Percentiles rank a stretch among this genome's conserved stretches.
These are phyloP conservation scores for Dusona sp. DNA, from an alignment of 2,888 invertebrate genomes.

Conservation along the genomic window DNA sequence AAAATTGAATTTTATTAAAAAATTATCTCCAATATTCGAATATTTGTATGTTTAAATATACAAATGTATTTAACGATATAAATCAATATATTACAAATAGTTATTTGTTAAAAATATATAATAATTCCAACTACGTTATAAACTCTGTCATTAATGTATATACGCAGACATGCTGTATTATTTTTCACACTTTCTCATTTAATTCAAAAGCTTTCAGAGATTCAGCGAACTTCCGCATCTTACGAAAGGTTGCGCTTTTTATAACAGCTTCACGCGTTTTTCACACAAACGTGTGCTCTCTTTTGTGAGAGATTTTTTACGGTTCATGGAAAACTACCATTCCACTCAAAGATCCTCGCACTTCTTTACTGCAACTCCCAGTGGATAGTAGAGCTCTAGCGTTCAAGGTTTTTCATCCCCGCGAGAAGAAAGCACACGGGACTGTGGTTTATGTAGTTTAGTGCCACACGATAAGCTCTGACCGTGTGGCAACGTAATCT, in stretches of 20 bases:
- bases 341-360: conserved; percentile 20
- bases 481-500: conserved; percentile 39
- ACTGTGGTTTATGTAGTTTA: conserved; percentile 55
- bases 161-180: background rate
- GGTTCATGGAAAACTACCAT: conserved; percentile 8
- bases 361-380: conserved; percentile 30
- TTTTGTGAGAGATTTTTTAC: conserved; percentile 37
- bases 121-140: background rate
- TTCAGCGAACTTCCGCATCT: conserved; percentile 19
- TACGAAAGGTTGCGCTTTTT: conserved; percentile 13
- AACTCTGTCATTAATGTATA: background rate
- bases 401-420: conserved; percentile 36
- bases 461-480: conserved; percentile 56
- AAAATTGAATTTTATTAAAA: too few relatives aligned
- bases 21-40: too few relatives aligned
- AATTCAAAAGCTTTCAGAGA: background rate
- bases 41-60: background rate
- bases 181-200: background rate
- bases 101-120: background rate
- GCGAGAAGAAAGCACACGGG: conserved; percentile 26
- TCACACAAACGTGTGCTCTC: background rate
- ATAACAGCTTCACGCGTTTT: conserved; percentile 29
- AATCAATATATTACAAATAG: too few relatives aligned
- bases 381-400: conserved; percentile 21
- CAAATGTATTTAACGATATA: too few relatives aligned